Base-by-base conservation (phyloP, 92 coral and sea anemone species). In the Porites evermanni region DNA sequence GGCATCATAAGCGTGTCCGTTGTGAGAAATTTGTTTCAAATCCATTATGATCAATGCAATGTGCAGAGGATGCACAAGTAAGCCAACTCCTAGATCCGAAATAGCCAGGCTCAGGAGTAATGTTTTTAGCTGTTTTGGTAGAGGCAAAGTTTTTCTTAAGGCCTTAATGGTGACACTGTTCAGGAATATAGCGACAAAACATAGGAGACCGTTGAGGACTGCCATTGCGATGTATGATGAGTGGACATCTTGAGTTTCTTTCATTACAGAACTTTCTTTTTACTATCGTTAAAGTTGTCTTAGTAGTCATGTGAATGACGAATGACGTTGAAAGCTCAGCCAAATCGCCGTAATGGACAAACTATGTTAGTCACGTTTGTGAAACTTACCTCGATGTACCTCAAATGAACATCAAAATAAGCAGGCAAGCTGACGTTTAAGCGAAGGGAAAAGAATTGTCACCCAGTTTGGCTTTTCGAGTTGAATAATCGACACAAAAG, bases 161-260 rank as follows among this genome's bases (percentile, higher is more conserved):
- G 84, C 84, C 59, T 79, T 74, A 51, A 79, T 79, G 16, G 84
- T 67, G 17, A 79, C 59, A 53, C 44, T 52, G 84, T 79, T 79
- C 47, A 79, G 23, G 65, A 53, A 67, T 51, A 23, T 79, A 50
- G 84, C 66, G 21, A 59, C 11, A 72, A 44, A 72, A 23, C 61
- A 56, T 8, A 56, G 16, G 13, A 56, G 61, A 56, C 13, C 61
- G 16, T 56, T 56, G 61, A 56, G 16, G 16, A 56, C 16, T 11
- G 13, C 12, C 2, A 10, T 8, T 9, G 16, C 14, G 16, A 56
- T 12, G 14, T 56, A 56, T 14, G 61, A 56, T 56, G 61, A 56
- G 4, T 56, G 61, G 61, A 14, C 4, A 56, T 56, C 61, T 56
- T 56, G 13, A 14, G 12, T 56, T 56, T 56, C 61, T 56, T 56